Evolutionary conservation across 2,888 invertebrate genomes (phyloP), one percentile per base, ranked within the genome.

Genomic region (Hirtodrosophila duncani): DNA sequence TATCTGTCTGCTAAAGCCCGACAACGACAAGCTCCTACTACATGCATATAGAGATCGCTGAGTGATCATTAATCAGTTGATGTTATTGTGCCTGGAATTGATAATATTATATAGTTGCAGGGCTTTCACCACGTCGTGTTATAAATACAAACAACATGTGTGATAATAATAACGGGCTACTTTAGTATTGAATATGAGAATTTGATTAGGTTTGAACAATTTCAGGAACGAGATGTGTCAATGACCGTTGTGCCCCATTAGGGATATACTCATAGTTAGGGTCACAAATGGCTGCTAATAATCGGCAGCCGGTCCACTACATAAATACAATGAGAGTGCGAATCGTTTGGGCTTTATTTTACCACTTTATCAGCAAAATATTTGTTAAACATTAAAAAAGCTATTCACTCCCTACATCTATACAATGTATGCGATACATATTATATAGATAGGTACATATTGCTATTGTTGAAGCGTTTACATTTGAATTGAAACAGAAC

Each of bases 201-300:
- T 33, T 41, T 38, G 26, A 49, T 13, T 3, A 29, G 27, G 55
- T 29, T 61, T 61, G 37, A 45, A 33, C 29, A 55, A 60, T 55
- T 45, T 34, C 4, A 38, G 26, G 42, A 36, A 14, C 36, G 8
- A 23, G 9, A 4, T 16, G 14, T 37, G 80, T 75, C 71, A 72
- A 71, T 62, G 71, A 72, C 70, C 70, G 57, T 52, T 38, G 8
- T 29, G 13, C 14, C 29, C 8, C 5, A n/a, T n/a, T n/a, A n/a
- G n/a, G n/a, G n/a, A n/a, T n/a, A n/a, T n/a, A n/a, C n/a, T n/a
- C n/a, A n/a, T n/a, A n/a, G n/a, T n/a, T n/a, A n/a, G n/a, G n/a
- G n/a, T n/a, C n/a, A n/a, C n/a, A n/a, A n/a, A n/a, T n/a, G n/a
- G n/a, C n/a, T n/a, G n/a, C n/a, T n/a, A n/a, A n/a, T n/a, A n/a